Evolutionary conservation across 2,888 invertebrate genomes (phyloP), one percentile per base, ranked within the genome.

Genomic region (Theretra japonica): DNA sequence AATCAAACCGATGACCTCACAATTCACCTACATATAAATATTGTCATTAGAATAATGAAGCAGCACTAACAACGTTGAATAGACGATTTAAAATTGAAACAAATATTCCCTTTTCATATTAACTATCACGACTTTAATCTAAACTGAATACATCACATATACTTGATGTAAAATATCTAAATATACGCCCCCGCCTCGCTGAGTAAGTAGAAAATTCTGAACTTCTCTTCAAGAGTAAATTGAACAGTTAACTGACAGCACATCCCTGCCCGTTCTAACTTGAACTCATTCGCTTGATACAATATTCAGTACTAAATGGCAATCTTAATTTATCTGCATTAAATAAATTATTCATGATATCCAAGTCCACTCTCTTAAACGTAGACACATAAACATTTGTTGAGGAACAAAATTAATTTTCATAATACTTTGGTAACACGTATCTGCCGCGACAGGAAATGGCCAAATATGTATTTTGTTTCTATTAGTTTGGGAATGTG

Each of bases 221-320:
- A 85, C 82, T 83, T 76, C 78, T 76, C 78, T 78, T 78, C 78
- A 84, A 85, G 71, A 73, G 70, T 76, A 86, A 88, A 89, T 88
- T 88, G 86, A 83, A 85, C 86, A 86, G 82, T 71, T 73, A 82
- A 88, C 79, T 86, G 88, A 86, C 87, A 83, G 77, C 75, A 76
- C 77, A 78, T 75, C 75, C 77, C 76, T 75, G 77, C 76, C 75
- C 23, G 65, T 41, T 50, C 70, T 23, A 71, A 72, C 68, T 73
- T 74, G 76, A 75, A 73, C 76, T 75, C 70, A 72, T 77, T 77
- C 75, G 69, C 69, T 73, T 76, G 76, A 79, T 82, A 77, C 76
- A 81, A 81, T 81, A 81, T 80, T 82, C 79, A 79, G 72, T 59
- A 73, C 74, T 74, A 75, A 77, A 75, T 79, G 76, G 75, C 79